Percentiles rank a stretch among this genome's conserved stretches.
phyloP scores from a whole-genome alignment of 2,113 vertebrate species.

The Picathartes gymnocephalus region DNA sequence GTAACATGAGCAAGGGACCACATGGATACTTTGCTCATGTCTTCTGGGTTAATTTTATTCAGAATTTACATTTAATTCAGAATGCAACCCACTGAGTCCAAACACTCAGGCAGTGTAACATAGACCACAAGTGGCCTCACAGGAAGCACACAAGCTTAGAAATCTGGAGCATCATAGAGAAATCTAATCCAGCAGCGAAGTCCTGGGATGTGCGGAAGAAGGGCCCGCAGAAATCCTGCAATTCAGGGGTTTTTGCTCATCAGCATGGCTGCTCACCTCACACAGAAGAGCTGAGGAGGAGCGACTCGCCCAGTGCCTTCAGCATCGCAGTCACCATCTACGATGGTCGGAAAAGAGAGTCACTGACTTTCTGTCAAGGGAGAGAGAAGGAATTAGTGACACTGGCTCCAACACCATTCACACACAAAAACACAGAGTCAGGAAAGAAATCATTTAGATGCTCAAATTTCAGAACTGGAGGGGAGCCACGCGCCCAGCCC shows the following conservation, averaged over 20 bases:
- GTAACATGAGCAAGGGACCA: not conserved
- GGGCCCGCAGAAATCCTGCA: not conserved
- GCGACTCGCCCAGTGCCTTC: not conserved
- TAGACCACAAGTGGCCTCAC: not conserved
- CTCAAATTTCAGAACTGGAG: not conserved
- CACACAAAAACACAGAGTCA: not conserved
- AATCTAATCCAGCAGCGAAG: not conserved
- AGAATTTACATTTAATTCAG: not conserved
- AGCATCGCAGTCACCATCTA: slow-evolving; percentile 34
- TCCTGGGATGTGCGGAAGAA: too few relatives aligned
- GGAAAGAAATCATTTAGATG: not conserved
- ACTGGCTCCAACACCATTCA: not conserved
- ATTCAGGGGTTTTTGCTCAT: rapidly evolving
- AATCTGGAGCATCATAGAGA: not conserved
- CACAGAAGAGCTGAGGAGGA: slow-evolving; percentile 35
- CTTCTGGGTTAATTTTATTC: not conserved
- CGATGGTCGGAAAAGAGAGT: not conserved
- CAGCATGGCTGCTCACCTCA: slow-evolving; percentile 32
- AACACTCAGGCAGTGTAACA: not conserved
- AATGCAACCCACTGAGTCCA: not conserved
- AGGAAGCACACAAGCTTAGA: not conserved
- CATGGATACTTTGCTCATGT: not conserved
- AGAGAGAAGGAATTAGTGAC: not conserved
- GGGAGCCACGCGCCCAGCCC: not conserved
- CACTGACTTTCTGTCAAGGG: not conserved